Base-by-base conservation (phyloP, 1,140 invertebrate genomes). In the Papilio polyxenes region DNA sequence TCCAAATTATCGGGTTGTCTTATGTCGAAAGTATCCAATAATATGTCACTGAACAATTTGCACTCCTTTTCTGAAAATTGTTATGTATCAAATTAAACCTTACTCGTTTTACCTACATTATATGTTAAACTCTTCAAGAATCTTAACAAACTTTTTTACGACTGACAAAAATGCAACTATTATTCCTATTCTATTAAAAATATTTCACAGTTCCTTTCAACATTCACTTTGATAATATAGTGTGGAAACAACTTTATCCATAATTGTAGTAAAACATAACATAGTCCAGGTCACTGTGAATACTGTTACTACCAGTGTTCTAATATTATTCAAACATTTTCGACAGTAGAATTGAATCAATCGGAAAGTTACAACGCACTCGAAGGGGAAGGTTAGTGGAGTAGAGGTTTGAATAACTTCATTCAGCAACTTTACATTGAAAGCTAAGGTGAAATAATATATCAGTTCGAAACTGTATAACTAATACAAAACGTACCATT, bases 241-340 rank as follows among this genome's bases (percentile, higher is more conserved):
- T 23, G 0, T 37, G 13, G 6, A 72, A 8, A 31, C 9, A 31
- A 72, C 10, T 72, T 11, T 10, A 72, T 37, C 31, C 65, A 72
- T 72, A 72, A 37, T 72, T 37, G 9, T 31, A 44, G 0, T 0
- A 23, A 23, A 31, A 40, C 37, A 13, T 65, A 72, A 72, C 65
- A 37, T 17, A 56, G 62, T 31, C 10, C 9, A 72, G 31, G 17
- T 4, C 3, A 37, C 13, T 37, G 31, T 15, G 65, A 72, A 72
- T 17, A 72, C 65, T 37, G 20, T n/a, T 1, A 65, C 8, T 11
- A 31, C 8, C n/a, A 65, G 10, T 3, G 23, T 65, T 65, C 17
- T 62, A 23, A 62, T 13, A 69, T 37, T 69, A 69, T 69, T 69
- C 23, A 69, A 65, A 65, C 23, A 72, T 72, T 65, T 65, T 65